A percentile compares a stretch with the other conserved stretches of the same genome.
Evolutionary conservation across 1,140 invertebrate genomes (phyloP).

Genomic region (Laodelphax striatellus): DNA sequence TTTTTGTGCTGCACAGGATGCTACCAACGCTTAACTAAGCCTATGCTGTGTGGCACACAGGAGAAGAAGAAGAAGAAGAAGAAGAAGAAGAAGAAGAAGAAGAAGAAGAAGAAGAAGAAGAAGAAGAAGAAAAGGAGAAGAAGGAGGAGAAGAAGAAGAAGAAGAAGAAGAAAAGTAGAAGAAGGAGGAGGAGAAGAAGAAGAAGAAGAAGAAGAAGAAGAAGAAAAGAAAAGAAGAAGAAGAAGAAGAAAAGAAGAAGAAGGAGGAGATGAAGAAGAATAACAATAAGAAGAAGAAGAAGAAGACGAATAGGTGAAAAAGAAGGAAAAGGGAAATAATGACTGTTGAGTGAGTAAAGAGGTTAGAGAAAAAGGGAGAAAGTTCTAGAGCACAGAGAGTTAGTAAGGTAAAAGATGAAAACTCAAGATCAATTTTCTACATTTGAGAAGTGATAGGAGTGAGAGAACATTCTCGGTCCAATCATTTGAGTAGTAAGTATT

Average conservation of each 20-base stretch:
- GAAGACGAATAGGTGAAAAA: neutral
- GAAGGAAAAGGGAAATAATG: conserved; percentile 15
- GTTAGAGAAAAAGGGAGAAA: too few species aligned
- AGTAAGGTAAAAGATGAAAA: neutral
- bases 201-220: conserved; percentile 17
- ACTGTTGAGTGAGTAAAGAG: too few species aligned
- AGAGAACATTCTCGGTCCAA: too few species aligned
- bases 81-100: conserved; percentile 15
- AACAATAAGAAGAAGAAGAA: conserved; percentile 15
- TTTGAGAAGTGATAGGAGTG: too few species aligned
- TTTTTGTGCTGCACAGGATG: too few species aligned
- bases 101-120: neutral
- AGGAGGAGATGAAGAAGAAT: conserved; percentile 9
- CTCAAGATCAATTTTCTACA: too few species aligned
- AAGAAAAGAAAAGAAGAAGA: neutral
- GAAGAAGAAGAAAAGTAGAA: conserved; percentile 8
- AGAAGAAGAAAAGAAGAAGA: neutral
- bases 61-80: conserved; percentile 7
- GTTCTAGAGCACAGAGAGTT: conserved; percentile 21
- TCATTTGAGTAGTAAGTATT: too few species aligned
- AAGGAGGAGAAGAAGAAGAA: neutral
- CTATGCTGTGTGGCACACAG: too few species aligned
- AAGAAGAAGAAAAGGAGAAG: neutral
- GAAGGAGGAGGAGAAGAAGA: conserved; percentile 16
- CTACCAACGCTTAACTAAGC: too few species aligned